Evolutionary conservation across 2,797 vertebrate species (phyloP), one percentile per base, ranked within the genome.

Genomic region (Melanotaenia trifasciata): DNA sequence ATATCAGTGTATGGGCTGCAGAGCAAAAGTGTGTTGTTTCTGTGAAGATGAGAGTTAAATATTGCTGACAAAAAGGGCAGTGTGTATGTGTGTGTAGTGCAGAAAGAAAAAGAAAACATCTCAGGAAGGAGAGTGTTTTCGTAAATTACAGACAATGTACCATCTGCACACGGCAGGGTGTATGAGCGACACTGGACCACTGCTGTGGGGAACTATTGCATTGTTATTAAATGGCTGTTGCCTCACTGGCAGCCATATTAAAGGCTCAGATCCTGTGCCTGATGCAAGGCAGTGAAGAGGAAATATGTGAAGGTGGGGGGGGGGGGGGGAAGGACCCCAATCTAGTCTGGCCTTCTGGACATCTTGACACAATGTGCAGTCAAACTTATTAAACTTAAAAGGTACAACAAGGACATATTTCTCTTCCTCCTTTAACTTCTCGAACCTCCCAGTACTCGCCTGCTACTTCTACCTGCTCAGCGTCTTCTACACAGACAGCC

Each of bases 171-270:
- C 91, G 64, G 87, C 84, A 53, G 93, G 94, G 93, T 80, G 92
- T 85, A 75, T 71, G 88, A 84, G 86, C 88, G 87, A 94, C 91
- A 93, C 91, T 57, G 85, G 88, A 84, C 85, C 30, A 87, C 93
- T 84, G 93, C 94, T 94, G 94, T 86, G 94, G 93, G 89, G 84
- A 89, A 91, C 91, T 93, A 92, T 93, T 89, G 88, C 93, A 92
- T 93, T 94, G 93, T 94, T 94, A 94, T 93, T 94, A 94, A 93
- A 92, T 91, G 91, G 91, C 88, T 90, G 81, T 92, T 89, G 89
- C 87, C 86, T 91, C 91, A 86, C 89, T 91, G 90, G 92, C 92
- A 91, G 89, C 88, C 92, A 92, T 94, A 93, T 94, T 93, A 90
- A 92, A 90, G 85, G 84, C 72, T 91, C 84, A 91, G 89, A 92